phyloP scores from a whole-genome alignment of 2,797 vertebrate genomes.

The Xyrichtys novacula region DNA sequence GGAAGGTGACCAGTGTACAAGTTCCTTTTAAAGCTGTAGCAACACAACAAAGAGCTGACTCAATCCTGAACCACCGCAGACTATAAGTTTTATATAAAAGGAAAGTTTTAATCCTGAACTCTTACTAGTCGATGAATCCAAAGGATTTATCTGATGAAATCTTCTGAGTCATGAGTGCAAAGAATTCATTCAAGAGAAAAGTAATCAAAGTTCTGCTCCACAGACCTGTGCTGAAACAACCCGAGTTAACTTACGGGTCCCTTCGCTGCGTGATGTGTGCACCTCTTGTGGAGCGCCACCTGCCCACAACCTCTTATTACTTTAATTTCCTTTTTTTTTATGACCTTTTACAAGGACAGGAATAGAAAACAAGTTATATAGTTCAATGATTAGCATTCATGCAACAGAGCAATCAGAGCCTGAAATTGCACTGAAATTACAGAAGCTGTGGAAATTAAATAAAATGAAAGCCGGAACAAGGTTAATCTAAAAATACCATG shows the following conservation, averaged over 20 bases:
- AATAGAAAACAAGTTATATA: constrained; percentile 59
- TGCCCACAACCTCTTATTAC: constrained; percentile 57
- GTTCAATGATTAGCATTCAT: constrained; percentile 79
- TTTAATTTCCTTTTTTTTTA: constrained; percentile 61
- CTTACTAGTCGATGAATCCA: too few relatives aligned
- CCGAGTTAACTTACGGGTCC: neutral
- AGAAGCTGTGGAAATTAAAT: constrained; percentile 76
- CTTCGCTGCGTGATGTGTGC: constrained; percentile 1
- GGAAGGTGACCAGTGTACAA: too few relatives aligned
- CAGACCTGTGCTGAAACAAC: constrained; percentile 13
- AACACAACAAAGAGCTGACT: too few relatives aligned
- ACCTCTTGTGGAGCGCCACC: constrained; percentile 36
- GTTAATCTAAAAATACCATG: constrained; percentile 74
- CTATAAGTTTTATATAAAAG: too few relatives aligned
- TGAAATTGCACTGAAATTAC: constrained; percentile 85
- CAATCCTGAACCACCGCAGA: too few relatives aligned
- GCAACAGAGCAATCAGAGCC: constrained; percentile 81
- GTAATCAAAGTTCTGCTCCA: neutral
- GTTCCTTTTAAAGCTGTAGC: too few relatives aligned
- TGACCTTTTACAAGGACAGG: constrained; percentile 59
- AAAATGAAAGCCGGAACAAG: constrained; percentile 55
- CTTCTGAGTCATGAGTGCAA: too few relatives aligned
- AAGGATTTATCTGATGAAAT: too few relatives aligned
- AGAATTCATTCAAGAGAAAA: too few relatives aligned
- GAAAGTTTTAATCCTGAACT: too few relatives aligned